These are phyloP conservation scores for Hydrochoerus hydrochaeris DNA, from an alignment of 2,113 vertebrate genomes.

Conservation along the genomic window DNA sequence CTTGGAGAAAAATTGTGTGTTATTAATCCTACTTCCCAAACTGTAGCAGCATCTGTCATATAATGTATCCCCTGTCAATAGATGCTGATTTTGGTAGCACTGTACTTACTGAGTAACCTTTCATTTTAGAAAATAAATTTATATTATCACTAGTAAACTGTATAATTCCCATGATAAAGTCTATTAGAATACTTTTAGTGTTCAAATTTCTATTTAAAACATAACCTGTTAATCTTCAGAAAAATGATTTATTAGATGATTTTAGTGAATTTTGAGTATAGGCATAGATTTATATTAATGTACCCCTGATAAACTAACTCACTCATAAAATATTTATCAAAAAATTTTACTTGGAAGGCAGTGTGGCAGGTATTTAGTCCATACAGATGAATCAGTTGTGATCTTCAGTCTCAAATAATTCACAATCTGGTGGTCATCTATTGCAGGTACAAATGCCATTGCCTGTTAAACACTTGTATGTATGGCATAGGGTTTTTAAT, in stretches of 20 bases:
- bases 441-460: background rate
- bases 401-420: background rate
- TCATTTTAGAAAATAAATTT: background rate
- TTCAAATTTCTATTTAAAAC: constrained; percentile 38
- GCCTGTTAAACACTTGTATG: background rate
- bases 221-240: background rate
- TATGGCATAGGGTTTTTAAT: background rate
- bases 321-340: constrained; percentile 32
- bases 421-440: background rate
- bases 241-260: background rate
- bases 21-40: background rate
- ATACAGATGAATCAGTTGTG: background rate
- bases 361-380: background rate
- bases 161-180: background rate
- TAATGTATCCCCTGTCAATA: background rate
- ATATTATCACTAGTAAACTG: background rate
- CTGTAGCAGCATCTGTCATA: background rate
- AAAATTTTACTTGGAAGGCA: background rate
- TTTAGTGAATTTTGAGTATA: constrained; percentile 13
- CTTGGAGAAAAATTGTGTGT: background rate
- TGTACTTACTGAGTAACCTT: background rate
- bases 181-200: background rate
- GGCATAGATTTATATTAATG: constrained; percentile 8
- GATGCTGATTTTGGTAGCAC: background rate
- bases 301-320: background rate